Percentiles rank a stretch among this genome's conserved stretches.
Evolutionary conservation across 2,888 invertebrate genomes (phyloP).

Genomic region (Spisula subtruncata): DNA sequence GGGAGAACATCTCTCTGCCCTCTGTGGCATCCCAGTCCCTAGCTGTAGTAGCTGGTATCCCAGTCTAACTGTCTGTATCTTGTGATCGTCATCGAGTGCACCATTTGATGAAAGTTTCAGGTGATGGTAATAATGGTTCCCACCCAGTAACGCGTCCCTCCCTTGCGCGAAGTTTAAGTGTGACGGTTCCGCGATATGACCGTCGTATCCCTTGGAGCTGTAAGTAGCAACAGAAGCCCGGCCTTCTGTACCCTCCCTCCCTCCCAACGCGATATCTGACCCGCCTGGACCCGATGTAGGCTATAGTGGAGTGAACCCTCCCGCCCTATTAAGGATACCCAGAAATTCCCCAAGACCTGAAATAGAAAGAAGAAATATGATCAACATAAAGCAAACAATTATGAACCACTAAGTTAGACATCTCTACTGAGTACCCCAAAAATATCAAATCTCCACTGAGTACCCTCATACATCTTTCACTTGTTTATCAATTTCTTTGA

Average conservation of each 20-base stretch:
- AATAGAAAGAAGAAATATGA: conserved; percentile 49
- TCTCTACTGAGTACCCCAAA: too few relatives aligned
- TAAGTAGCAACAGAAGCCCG: conserved; percentile 76
- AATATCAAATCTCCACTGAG: too few relatives aligned
- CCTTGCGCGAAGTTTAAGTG: conserved; percentile 69
- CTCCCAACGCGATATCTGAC: conserved; percentile 80
- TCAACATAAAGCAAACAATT: background rate
- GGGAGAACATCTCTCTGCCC: background rate
- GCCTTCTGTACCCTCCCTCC: conserved; percentile 80
- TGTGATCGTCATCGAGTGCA: background rate
- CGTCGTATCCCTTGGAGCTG: conserved; percentile 61
- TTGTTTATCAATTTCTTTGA: too few relatives aligned
- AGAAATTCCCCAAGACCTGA: conserved; percentile 78
- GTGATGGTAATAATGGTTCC: conserved; percentile 71
- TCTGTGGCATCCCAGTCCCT: conserved; percentile 4
- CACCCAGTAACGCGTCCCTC: conserved; percentile 82
- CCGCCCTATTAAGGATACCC: conserved; percentile 76
- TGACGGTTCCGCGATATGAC: conserved; percentile 68
- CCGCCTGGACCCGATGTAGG: conserved; percentile 76
- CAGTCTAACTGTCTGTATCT: too few relatives aligned
- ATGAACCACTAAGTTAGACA: too few relatives aligned
- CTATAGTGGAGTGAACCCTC: conserved; percentile 64
- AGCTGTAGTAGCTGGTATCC: background rate
- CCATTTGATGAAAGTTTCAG: conserved; percentile 38
- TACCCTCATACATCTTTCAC: too few relatives aligned